Evolutionary conservation across 2,888 invertebrate species (phyloP).

Genomic region (Aporophyla lueneburgensis): DNA sequence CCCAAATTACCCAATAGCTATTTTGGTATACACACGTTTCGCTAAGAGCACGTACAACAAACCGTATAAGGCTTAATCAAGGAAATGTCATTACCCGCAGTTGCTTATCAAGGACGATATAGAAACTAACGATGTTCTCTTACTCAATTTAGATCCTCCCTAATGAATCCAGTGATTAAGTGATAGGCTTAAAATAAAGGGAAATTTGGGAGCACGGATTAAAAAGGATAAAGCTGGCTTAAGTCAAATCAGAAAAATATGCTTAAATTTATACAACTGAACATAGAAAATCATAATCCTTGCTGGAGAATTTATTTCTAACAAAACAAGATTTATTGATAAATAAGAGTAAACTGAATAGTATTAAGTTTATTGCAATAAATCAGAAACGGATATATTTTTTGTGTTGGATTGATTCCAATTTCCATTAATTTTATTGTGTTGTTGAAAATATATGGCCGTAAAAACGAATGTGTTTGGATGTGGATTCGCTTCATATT

Average conservation of each 20-base stretch:
- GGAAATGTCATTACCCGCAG: not conserved
- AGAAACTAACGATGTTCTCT: conserved; percentile 1
- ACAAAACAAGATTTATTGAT: not conserved
- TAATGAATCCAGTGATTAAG: conserved; percentile 8
- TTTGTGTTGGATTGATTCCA: conserved; percentile 27
- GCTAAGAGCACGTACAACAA: not conserved
- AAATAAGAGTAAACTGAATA: not conserved
- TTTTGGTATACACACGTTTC: not conserved
- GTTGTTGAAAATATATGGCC: not conserved
- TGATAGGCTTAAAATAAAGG: not conserved
- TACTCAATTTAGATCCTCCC: not conserved
- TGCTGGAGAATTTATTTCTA: conserved; percentile 1
- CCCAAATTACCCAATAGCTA: not conserved
- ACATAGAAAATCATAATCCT: not conserved
- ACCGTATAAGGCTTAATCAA: conserved; percentile 3
- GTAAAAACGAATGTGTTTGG: not conserved
- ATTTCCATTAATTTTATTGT: conserved; percentile 16
- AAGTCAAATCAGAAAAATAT: no score
- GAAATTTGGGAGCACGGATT: not conserved
- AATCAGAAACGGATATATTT: conserved; percentile 25
- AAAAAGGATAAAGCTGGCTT: not conserved
- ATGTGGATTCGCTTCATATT: not conserved
- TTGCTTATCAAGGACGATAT: not conserved
- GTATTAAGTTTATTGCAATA: conserved; percentile 2
- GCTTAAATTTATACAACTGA: not conserved